Conservation (phyloP, 2,888 invertebrate genomes). For the Trimorus sp. region DNA sequence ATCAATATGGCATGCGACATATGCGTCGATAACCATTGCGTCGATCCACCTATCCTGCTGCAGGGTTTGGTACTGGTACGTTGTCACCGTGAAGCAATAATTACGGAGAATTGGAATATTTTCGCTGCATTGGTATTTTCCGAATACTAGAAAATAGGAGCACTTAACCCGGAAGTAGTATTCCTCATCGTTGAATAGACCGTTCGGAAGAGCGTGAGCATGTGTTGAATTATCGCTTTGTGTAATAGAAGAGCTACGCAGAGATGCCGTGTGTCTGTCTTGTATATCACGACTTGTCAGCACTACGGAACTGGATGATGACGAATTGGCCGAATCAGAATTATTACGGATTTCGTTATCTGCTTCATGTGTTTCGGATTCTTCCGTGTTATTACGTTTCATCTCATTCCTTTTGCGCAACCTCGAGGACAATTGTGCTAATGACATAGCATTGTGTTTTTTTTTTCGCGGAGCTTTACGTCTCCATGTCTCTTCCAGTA, state of each 20-base stretch:
- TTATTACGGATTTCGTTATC: neutral
- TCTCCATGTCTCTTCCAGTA: neutral
- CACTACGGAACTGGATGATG: neutral
- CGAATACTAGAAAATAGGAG: neutral
- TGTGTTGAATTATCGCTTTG: constrained; percentile 32
- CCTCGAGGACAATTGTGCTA: neutral
- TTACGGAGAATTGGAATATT: neutral
- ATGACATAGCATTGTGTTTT: neutral
- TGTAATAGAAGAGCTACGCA: neutral
- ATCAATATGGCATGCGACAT: neutral
- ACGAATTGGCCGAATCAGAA: neutral
- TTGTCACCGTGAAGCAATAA: neutral
- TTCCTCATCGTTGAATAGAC: constrained; percentile 16
- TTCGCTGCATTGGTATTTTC: neutral
- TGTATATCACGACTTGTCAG: neutral
- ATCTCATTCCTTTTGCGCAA: no score
- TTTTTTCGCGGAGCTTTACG: neutral
- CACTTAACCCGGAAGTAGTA: constrained; percentile 3
- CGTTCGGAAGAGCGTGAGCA: constrained; percentile 13
- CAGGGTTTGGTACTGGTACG: neutral
- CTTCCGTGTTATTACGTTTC: no score
- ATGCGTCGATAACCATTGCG: neutral
- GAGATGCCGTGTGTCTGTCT: neutral
- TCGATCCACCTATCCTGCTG: neutral
- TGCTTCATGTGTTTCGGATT: neutral